Conservation (phyloP, 2,797 vertebrate species). For the Dicrostonyx torquatus region DNA sequence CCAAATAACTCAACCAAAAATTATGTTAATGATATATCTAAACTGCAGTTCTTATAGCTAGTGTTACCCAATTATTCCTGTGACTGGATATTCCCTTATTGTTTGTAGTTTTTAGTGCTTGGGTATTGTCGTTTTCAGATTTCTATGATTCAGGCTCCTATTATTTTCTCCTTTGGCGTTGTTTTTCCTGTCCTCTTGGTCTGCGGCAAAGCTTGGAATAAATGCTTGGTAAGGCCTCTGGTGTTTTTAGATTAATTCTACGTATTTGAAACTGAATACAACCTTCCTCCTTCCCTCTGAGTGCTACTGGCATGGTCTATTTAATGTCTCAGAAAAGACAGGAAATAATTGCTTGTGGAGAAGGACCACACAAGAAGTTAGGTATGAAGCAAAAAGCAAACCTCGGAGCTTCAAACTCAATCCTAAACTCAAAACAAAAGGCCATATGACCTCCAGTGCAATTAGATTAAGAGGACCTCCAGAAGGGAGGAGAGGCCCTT, state of each 20-base stretch:
- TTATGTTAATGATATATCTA: neutral
- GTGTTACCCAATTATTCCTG: neutral
- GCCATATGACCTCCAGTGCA: neutral
- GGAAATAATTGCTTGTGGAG: conserved; percentile 43
- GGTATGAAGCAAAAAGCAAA: conserved; percentile 23
- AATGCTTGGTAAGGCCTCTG: neutral
- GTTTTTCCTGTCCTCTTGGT: neutral
- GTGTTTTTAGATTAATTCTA: neutral
- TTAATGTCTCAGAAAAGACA: conserved; percentile 7
- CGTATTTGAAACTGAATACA: conserved; percentile 13
- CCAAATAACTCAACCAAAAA: neutral
- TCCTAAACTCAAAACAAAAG: conserved; percentile 55
- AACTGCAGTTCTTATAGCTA: neutral
- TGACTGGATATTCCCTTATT: neutral
- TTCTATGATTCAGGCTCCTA: neutral
- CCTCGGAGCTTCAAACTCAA: conserved; percentile 25
- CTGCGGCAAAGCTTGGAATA: neutral
- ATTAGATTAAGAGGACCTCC: conserved; percentile 48
- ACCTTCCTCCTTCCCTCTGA: neutral
- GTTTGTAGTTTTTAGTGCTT: neutral
- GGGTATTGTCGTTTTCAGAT: neutral
- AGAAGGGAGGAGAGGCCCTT: neutral
- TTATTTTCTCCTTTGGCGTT: neutral
- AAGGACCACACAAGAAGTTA: conserved; percentile 68
- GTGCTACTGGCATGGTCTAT: neutral